phyloP scores from a whole-genome alignment of 1,140 invertebrate species.

The Potamilus streckersoni region DNA sequence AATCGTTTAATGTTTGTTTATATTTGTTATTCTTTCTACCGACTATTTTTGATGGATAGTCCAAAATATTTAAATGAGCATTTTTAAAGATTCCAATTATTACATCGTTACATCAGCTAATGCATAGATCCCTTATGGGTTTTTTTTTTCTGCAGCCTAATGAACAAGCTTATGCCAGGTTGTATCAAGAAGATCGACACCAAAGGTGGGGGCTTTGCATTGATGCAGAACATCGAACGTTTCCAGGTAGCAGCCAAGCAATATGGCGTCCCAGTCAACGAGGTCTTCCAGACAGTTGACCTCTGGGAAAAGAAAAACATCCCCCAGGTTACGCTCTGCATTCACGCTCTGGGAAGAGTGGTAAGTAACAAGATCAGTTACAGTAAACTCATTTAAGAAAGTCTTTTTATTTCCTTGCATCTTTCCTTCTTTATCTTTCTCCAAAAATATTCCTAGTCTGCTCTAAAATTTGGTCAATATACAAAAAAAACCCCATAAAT shows the following conservation, averaged over 20 bases:
- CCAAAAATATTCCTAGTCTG: too few relatives aligned
- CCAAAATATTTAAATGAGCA: neutral
- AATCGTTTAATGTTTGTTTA: neutral
- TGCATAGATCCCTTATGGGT: neutral
- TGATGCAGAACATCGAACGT: slow-evolving; percentile 94
- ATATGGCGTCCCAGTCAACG: slow-evolving; percentile 87
- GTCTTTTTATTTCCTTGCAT: too few relatives aligned
- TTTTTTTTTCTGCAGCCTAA: slow-evolving; percentile 71
- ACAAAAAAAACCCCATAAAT: too few relatives aligned
- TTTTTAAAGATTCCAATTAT: neutral
- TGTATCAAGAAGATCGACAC: slow-evolving; percentile 87
- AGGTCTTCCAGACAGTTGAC: slow-evolving; percentile 95
- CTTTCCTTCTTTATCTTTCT: too few relatives aligned
- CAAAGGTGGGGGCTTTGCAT: slow-evolving; percentile 90
- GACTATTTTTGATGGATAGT: neutral
- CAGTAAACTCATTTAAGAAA: too few relatives aligned
- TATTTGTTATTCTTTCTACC: neutral
- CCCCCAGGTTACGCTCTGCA: slow-evolving; percentile 85
- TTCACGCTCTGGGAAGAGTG: slow-evolving; percentile 88
- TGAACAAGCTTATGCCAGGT: slow-evolving; percentile 89
- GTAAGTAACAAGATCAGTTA: slow-evolving; percentile 73
- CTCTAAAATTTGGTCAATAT: too few relatives aligned
- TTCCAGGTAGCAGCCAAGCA: slow-evolving; percentile 88
- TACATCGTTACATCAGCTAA: neutral
- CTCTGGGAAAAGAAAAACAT: slow-evolving; percentile 95